These are phyloP conservation scores for Leptobrachium leishanense DNA, from an alignment of 2,113 vertebrate genomes.

Conservation along the genomic window DNA sequence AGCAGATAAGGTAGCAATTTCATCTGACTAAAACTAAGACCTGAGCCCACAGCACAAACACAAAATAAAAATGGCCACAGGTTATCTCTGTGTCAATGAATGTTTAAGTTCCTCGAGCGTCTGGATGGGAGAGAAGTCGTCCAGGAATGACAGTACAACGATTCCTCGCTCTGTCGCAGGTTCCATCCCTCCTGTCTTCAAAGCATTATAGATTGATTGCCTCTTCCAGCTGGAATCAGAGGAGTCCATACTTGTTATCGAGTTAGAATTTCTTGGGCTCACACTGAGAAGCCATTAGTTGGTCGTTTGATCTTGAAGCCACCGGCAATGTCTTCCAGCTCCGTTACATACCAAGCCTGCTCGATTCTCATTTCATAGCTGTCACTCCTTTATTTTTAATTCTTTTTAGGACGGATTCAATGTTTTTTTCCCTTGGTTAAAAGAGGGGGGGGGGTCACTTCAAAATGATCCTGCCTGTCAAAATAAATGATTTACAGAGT, in stretches of 20 bases:
- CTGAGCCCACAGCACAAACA: too few relatives aligned
- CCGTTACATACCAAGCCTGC: conserved; percentile 49
- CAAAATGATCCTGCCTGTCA: conserved; percentile 52
- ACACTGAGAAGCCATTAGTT: conserved; percentile 69
- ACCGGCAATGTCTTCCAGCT: conserved; percentile 64
- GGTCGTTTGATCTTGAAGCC: conserved; percentile 79
- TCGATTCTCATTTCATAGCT: conserved; percentile 39
- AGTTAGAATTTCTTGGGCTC: conserved; percentile 67
- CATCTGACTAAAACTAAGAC: too few relatives aligned
- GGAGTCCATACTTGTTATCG: conserved; percentile 77
- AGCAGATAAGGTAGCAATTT: too few relatives aligned
- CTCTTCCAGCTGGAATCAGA: conserved; percentile 72
- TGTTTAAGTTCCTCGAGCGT: too few relatives aligned
- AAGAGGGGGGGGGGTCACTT: background rate
- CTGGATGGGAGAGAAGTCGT: too few relatives aligned
- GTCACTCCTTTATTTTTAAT: conserved; percentile 15
- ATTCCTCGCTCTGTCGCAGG: background rate
- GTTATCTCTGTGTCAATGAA: too few relatives aligned
- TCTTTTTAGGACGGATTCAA: conserved; percentile 56
- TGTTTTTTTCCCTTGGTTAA: conserved; percentile 15
- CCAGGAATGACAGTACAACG: too few relatives aligned
- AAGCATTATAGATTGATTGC: conserved; percentile 64
- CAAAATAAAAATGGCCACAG: too few relatives aligned
- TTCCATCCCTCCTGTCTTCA: conserved; percentile 60
- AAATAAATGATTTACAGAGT: conserved; percentile 54